Evolutionary conservation across 2,888 invertebrate genomes (phyloP).

Genomic region (Luperina nickerlii): DNA sequence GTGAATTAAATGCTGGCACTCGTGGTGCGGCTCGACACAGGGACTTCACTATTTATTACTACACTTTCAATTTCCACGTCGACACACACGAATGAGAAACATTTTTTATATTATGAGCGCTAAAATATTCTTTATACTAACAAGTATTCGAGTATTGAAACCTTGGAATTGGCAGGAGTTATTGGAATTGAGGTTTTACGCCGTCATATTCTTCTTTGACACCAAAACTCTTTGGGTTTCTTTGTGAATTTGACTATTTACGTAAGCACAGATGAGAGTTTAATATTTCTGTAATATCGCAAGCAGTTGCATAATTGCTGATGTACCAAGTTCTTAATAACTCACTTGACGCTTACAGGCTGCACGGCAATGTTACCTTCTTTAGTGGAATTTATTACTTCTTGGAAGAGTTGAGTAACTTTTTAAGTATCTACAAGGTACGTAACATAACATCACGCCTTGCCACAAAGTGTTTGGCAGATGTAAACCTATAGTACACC

Average conservation of each 20-base stretch:
- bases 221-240: neutral
- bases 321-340: conserved; percentile 37
- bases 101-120: conserved; percentile 31
- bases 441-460: neutral
- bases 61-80: conserved; percentile 39
- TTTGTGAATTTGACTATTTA: conserved; percentile 12
- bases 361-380: conserved; percentile 19
- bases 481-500: neutral
- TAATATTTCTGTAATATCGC: conserved; percentile 7
- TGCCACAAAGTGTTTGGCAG: neutral
- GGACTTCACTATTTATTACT: conserved; percentile 38
- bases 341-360: conserved; percentile 24
- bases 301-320: conserved; percentile 7
- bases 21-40: neutral
- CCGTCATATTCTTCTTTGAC: neutral
- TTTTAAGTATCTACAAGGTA: conserved; percentile 8
- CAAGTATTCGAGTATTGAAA: conserved; percentile 32
- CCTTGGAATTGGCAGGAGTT: conserved; percentile 32
- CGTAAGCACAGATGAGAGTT: neutral
- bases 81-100: conserved; percentile 28
- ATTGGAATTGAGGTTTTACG: conserved; percentile 39
- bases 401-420: conserved; percentile 6
- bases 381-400: conserved; percentile 16
- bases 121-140: conserved; percentile 33
- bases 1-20: conserved; percentile 40